Base-by-base conservation (phyloP, 30 jellyfish, hydroid and myxozoan species). In the Cassiopea andromeda region DNA sequence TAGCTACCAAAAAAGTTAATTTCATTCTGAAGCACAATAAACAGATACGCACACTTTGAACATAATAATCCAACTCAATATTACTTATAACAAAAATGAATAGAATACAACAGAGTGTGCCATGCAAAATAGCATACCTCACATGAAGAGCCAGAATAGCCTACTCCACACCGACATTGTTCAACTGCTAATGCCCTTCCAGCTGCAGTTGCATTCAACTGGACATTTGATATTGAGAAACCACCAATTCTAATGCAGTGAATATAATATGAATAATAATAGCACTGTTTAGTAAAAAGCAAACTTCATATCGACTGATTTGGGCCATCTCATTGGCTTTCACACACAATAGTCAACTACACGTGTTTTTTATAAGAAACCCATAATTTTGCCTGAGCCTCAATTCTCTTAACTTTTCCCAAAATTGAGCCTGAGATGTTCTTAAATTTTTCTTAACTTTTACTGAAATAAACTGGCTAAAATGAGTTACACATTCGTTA, bases 111-210 rank as follows among this genome's bases (percentile, higher is more conserved):
- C 64, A 54, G 64, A 54, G 12, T 54, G 12, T 10, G 73, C 27
- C 19, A 5, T 14, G 15, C 5, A 14, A 14, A 2, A 64, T 0
- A 2, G 17, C 97, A 48, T 48, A 78, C 93, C 94, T 92, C 96
- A 81, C 98, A 92, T 46, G 98, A 92, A 8, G 90, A 84, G 9
- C 98, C 98, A 15, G 93, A 47, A 69, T 92, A 87, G 18, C 96
- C 96, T 7, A 75, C 12, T 19, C 96, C 96, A 54, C 98, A 92
- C 12, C 68, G 82, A 83, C 98, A 92, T 44, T 68, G 78, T 82
- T 92, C 98, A 44, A 92, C 94, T 59, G 50, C 81, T 38, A 86
- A 73, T 17, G 93, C 93, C 73, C 93, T 86, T 60, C 93, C 93
- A 1, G 66, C 64, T 75, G 88, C 27, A 1, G 89, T 60, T 1